Conservation (phyloP, 1,140 invertebrate species). For the Hycleus phaleratus region DNA sequence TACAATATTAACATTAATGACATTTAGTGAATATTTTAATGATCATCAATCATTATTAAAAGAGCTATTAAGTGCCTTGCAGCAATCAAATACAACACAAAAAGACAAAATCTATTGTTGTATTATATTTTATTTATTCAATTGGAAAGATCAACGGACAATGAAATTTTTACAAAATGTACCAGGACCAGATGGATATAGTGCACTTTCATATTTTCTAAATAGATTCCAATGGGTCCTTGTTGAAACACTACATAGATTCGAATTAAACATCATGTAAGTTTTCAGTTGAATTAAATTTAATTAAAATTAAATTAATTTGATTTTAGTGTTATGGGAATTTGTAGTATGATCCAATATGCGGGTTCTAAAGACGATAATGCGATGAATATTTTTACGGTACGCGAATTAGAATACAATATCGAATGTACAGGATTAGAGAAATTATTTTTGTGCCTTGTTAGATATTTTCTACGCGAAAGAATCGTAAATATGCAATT, state of each 20-base stretch:
- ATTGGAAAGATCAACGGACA: slow-evolving; percentile 1
- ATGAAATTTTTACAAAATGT: slow-evolving; percentile 4
- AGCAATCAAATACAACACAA: background rate
- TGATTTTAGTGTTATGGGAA: background rate
- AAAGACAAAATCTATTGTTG: slow-evolving; percentile 4
- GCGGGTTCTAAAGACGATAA: slow-evolving; percentile 1
- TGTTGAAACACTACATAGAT: background rate
- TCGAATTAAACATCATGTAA: slow-evolving; percentile 7
- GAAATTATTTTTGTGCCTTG: slow-evolving; percentile 5
- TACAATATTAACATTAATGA: slow-evolving; percentile 6
- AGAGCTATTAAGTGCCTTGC: slow-evolving; percentile 3
- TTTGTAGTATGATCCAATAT: slow-evolving; percentile 8
- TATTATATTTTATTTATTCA: slow-evolving; percentile 8
- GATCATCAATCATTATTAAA: background rate
- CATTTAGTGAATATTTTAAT: slow-evolving; percentile 1
- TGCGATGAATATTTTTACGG: slow-evolving; percentile 1
- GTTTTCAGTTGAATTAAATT: background rate
- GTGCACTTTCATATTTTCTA: slow-evolving; percentile 5
- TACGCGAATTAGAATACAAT: background rate
- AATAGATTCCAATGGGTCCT: slow-evolving; percentile 1
- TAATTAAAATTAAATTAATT: background rate
- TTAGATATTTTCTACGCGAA: slow-evolving; percentile 1
- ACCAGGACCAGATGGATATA: slow-evolving; percentile 6
- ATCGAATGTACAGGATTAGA: slow-evolving; percentile 5
- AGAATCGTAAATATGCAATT: background rate